Evolutionary conservation across 2,113 vertebrate species (phyloP).

Genomic region (Bos indicus): DNA sequence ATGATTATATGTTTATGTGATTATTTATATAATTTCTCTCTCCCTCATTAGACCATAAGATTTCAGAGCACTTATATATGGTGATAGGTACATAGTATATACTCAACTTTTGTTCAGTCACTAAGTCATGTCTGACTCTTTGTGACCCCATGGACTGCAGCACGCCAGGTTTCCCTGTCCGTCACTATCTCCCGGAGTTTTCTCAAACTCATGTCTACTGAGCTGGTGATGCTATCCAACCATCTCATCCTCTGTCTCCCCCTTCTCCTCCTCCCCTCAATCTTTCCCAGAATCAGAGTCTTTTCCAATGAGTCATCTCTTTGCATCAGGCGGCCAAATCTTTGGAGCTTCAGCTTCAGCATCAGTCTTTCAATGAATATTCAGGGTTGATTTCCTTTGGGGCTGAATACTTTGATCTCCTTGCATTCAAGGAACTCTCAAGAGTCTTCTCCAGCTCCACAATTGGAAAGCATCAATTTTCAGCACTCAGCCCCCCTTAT

Average conservation of each 20-base stretch:
- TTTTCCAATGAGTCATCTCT: background rate
- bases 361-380: background rate
- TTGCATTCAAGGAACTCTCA: background rate
- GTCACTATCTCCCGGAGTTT: background rate
- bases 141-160: background rate
- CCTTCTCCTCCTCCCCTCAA: background rate
- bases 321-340: background rate
- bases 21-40: background rate
- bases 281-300: background rate
- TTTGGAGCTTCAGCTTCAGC: background rate
- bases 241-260: background rate
- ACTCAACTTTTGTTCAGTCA: background rate
- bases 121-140: background rate
- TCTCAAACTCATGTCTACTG: background rate
- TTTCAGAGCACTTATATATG: background rate
- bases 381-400: background rate
- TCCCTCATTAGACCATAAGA: background rate
- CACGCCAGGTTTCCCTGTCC: background rate
- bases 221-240: background rate
- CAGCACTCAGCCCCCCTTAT: background rate
- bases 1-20: background rate
- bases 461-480: background rate
- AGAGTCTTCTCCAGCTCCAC: background rate
- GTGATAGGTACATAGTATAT: background rate
- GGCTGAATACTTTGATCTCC: background rate